These are phyloP conservation scores for Phalacrocorax carbo DNA, from an alignment of 2,113 vertebrate species.

Conservation along the genomic window DNA sequence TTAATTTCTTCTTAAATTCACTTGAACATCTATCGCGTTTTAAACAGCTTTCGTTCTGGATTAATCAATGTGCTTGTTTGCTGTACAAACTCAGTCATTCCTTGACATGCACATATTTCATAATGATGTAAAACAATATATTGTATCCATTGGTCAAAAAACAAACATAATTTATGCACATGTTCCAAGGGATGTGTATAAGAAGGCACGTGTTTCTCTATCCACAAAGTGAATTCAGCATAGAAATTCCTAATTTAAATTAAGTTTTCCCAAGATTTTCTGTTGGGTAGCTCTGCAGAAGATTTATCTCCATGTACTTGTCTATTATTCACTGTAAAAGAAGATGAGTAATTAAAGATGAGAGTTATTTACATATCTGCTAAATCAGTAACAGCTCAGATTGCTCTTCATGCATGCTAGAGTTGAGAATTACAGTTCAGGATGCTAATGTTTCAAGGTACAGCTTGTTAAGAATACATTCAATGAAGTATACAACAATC, in stretches of 20 bases:
- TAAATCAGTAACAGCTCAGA: background rate
- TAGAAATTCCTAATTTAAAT: background rate
- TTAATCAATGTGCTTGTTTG: background rate
- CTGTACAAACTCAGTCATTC: background rate
- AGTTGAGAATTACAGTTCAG: background rate
- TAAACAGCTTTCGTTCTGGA: background rate
- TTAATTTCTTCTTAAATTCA: background rate
- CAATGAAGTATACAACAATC: background rate
- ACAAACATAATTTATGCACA: background rate
- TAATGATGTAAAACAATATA: background rate
- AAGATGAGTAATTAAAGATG: background rate
- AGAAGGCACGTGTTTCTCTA: background rate
- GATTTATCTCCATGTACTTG: background rate
- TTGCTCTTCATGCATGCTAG: background rate
- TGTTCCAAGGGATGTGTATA: background rate
- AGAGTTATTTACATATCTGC: background rate
- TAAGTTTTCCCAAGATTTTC: background rate
- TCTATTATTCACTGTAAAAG: background rate
- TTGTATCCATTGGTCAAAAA: background rate
- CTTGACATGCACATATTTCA: background rate
- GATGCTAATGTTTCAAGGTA: background rate
- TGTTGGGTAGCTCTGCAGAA: background rate
- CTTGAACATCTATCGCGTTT: background rate
- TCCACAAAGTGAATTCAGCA: background rate
- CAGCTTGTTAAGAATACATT: background rate